phyloP scores from a whole-genome alignment of 2,888 invertebrate genomes.

The Tetranychus piercei region DNA sequence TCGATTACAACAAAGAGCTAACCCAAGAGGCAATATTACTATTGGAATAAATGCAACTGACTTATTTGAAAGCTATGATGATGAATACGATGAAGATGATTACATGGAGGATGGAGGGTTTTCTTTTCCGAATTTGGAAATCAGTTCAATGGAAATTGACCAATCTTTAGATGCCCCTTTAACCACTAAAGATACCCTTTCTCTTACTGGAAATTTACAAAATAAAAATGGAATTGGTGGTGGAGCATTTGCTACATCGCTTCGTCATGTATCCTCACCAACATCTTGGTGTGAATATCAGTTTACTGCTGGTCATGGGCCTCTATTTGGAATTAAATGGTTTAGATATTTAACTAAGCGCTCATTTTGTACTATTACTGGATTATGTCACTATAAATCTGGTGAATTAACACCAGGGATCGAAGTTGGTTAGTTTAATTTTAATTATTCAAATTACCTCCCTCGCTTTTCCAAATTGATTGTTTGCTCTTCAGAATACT shows the following conservation, averaged over 20 bases:
- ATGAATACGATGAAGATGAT: slow-evolving; percentile 36
- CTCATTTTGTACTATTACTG: slow-evolving; percentile 48
- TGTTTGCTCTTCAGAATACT: not conserved
- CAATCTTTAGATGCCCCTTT: slow-evolving; percentile 86
- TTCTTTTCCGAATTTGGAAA: slow-evolving; percentile 45
- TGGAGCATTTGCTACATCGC: slow-evolving; percentile 55
- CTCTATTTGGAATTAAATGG: slow-evolving; percentile 53
- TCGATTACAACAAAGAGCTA: slow-evolving; percentile 66
- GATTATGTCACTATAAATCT: slow-evolving; percentile 54
- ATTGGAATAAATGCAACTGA: slow-evolving; percentile 82
- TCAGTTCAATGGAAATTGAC: slow-evolving; percentile 75
- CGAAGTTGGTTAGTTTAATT: slow-evolving; percentile 45
- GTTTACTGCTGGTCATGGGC: slow-evolving; percentile 64
- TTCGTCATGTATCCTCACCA: slow-evolving; percentile 56
- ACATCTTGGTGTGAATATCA: slow-evolving; percentile 75
- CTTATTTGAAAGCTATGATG: slow-evolving; percentile 62
- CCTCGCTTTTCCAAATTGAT: not conserved
- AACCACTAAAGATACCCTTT: slow-evolving; percentile 62
- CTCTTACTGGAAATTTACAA: slow-evolving; percentile 42
- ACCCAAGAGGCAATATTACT: slow-evolving; percentile 70
- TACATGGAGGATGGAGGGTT: slow-evolving; percentile 19
- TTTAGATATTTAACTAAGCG: slow-evolving; percentile 37
- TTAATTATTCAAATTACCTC: not conserved
- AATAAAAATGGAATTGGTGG: slow-evolving; percentile 66
- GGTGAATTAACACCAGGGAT: slow-evolving; percentile 56